Base-by-base conservation (phyloP, 2,888 invertebrate species). In the Coleophora flavipennella region DNA sequence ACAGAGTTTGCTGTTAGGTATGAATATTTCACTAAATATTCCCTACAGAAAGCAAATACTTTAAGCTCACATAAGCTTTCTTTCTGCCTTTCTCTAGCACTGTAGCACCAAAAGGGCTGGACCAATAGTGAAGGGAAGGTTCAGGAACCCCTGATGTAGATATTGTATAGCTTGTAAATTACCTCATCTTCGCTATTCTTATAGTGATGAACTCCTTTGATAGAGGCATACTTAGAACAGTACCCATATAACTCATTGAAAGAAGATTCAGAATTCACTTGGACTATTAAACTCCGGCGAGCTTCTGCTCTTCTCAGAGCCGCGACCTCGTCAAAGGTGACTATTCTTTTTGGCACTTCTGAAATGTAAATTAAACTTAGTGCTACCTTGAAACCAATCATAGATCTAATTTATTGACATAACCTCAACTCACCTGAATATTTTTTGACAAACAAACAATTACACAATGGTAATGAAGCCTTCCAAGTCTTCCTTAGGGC, bases 201-300 rank as follows among this genome's bases (percentile, higher is more conserved):
- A 54, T 91, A 94, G 63, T 92, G 91, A 56, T 90, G 88, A 58
- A 92, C 87, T 40, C 83, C 85, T 46, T 87, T 78, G 36, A 95
- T 79, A 7, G 62, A 68, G 8, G 92, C 92, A 70, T 90, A 89
- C 50, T 87, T 76, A 20, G 85, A 86, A 67, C 94, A 94, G 61
- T 92, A 92, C 3, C 86, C 75, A 62, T 89, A 85, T 38, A 94
- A 73, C 68, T 93, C 91, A 35, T 67, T 67, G 55, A 87, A 89
- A 0, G 92, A 92, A 35, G 89, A 86, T 39, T 89, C 86, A 0
- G 92, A 91, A 55, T 90, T 89, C 1, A 94, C 91, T 78, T 94
- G 93, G 4, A 95, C 89, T 27, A 94, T 72, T 40, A 94, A 78
- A 70, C 92, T 92, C 43, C 88, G 85, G 37, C 72, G 75, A 0